Conservation (phyloP, 2,888 invertebrate species). For the Drosophila suboccidentalis region DNA sequence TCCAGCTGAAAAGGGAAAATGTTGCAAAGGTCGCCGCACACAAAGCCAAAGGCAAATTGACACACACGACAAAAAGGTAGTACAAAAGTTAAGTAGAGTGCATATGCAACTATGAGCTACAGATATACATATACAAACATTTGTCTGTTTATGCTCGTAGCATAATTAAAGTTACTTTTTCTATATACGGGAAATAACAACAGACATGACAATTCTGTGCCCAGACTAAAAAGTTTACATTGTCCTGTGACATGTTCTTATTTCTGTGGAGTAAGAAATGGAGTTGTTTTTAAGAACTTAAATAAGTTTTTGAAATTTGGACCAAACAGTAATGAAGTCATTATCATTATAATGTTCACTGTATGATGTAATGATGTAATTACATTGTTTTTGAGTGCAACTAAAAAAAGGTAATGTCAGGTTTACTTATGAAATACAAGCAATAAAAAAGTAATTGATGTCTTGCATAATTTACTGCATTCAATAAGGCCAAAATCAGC, state of each 20-base stretch:
- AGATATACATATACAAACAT: neutral
- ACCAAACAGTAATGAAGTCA: neutral
- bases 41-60: constrained; percentile 32
- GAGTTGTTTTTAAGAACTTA: neutral
- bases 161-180: constrained; percentile 35
- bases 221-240: constrained; percentile 1
- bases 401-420: neutral
- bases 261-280: neutral
- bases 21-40: constrained; percentile 20
- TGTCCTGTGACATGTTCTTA: neutral
- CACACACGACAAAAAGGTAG: constrained; percentile 24
- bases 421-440: no score
- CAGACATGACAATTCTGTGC: neutral
- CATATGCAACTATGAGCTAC: constrained; percentile 7
- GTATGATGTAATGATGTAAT: no score
- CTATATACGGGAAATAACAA: neutral
- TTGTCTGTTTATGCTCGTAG: constrained; percentile 12
- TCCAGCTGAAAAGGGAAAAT: constrained; percentile 33
- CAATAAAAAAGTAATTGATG: no score
- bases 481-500: no score
- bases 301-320: neutral
- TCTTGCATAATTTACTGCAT: no score
- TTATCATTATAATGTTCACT: neutral
- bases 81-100: constrained; percentile 21
- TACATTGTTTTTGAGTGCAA: neutral